Percentiles rank a stretch among this genome's conserved stretches.
Conservation (phyloP, 2,888 invertebrate genomes). For the Scaptodrosophila latifasciaeformis region DNA sequence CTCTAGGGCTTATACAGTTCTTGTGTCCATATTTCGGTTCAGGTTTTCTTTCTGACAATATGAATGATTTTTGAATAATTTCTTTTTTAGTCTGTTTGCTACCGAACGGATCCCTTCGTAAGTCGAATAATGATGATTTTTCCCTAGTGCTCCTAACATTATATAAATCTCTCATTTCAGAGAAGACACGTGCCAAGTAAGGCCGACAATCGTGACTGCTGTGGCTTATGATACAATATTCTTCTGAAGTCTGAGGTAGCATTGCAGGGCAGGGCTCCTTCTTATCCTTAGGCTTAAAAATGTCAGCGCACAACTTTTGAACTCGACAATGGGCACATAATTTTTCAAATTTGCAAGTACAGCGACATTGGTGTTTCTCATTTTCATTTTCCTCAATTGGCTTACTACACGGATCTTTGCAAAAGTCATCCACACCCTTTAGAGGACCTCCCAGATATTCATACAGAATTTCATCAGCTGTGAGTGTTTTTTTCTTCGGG, state of each 20-base stretch:
- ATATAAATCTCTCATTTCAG: constrained; percentile 68
- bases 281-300: constrained; percentile 40
- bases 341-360: constrained; percentile 61
- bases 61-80: neutral
- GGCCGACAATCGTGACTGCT: constrained; percentile 63
- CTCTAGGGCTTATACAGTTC: constrained; percentile 76
- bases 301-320: constrained; percentile 57
- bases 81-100: no score
- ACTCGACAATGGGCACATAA: constrained; percentile 69
- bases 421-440: constrained; percentile 25
- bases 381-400: neutral
- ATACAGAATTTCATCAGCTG: constrained; percentile 61
- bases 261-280: constrained; percentile 18
- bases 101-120: constrained; percentile 37
- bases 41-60: neutral
- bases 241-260: constrained; percentile 37
- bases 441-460: constrained; percentile 52
- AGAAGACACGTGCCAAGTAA: constrained; percentile 66
- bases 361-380: constrained; percentile 45
- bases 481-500: constrained; percentile 55
- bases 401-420: constrained; percentile 34
- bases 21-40: constrained; percentile 74
- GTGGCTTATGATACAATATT: constrained; percentile 48
- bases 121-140: constrained; percentile 27
- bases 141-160: constrained; percentile 49